Conservation (phyloP, 2,888 invertebrate genomes). For the Cephus pygmeus region DNA sequence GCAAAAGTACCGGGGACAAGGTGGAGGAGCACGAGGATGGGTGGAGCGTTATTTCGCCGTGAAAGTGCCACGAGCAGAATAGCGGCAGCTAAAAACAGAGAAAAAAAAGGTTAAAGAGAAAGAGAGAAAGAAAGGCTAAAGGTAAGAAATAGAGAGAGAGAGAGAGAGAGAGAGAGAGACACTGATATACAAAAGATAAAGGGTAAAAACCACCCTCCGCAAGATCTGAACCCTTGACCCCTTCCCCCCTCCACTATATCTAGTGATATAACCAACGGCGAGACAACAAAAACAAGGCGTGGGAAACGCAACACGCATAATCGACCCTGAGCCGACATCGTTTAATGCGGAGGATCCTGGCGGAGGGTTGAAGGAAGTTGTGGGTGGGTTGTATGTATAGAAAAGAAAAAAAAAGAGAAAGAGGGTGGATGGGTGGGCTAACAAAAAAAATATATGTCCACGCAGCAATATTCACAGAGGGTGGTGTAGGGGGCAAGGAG, state of each 20-base stretch:
- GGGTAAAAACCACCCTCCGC: background rate
- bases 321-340: background rate
- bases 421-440: background rate
- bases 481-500: slow-evolving; percentile 5
- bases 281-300: slow-evolving; percentile 1
- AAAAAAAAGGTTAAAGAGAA: slow-evolving; percentile 10
- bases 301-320: slow-evolving; percentile 8
- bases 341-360: background rate
- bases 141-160: background rate
- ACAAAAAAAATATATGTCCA: background rate
- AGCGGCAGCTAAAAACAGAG: slow-evolving; percentile 12
- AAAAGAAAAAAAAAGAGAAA: slow-evolving; percentile 13
- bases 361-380: background rate
- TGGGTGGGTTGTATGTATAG: slow-evolving; percentile 3
- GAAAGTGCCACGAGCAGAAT: slow-evolving; percentile 15
- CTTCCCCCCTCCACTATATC: background rate
- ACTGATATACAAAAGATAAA: background rate
- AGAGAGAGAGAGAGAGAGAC: slow-evolving; percentile 7
- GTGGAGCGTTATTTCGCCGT: background rate
- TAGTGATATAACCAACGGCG: background rate
- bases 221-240: background rate
- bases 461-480: background rate
- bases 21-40: background rate
- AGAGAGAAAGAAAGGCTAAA: background rate
- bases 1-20: background rate